A percentile compares a stretch with the other conserved stretches of the same genome.
These are phyloP conservation scores for Cyclargus thomasi DNA, from an alignment of 1,140 invertebrate genomes.

Conservation along the genomic window DNA sequence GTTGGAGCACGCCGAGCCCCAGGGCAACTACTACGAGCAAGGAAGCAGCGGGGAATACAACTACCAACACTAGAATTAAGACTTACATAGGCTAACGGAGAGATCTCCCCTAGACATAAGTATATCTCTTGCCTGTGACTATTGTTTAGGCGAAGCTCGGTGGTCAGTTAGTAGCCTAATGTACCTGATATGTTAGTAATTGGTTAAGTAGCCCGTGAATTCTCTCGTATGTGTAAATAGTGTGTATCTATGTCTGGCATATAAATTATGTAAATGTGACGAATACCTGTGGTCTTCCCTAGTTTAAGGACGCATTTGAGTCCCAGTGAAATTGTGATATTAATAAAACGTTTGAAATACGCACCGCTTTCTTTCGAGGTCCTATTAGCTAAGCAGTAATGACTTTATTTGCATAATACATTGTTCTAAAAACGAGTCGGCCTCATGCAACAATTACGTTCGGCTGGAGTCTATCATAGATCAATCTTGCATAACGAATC, in stretches of 20 bases:
- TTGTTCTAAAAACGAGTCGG: conserved; percentile 7
- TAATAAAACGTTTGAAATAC: conserved; percentile 58
- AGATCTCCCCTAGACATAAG: conserved; percentile 26
- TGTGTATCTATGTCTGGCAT: conserved; percentile 32
- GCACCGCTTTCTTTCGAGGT: not conserved
- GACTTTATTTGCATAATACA: conserved; percentile 11
- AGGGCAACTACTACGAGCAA: conserved; percentile 48
- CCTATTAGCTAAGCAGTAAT: conserved; percentile 7
- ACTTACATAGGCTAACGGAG: conserved; percentile 33
- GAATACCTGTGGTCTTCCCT: conserved; percentile 34
- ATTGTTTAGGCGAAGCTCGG: conserved; percentile 36
- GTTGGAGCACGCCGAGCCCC: conserved; percentile 39
- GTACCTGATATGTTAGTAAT: conserved; percentile 60
- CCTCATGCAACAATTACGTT: conserved; percentile 1
- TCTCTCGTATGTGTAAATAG: conserved; percentile 33
- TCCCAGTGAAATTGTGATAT: conserved; percentile 72
- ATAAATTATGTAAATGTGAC: conserved; percentile 36
- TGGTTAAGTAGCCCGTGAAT: conserved; percentile 44
- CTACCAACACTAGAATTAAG: conserved; percentile 55
- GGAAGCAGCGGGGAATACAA: conserved; percentile 56
- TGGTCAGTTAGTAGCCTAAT: conserved; percentile 36
- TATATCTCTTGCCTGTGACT: conserved; percentile 58
- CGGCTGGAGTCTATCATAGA: conserved; percentile 4
- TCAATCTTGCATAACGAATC: conserved; percentile 20
- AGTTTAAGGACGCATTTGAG: conserved; percentile 25